Evolutionary conservation across 2,113 vertebrate species (phyloP).

Genomic region (Otus sunia): DNA sequence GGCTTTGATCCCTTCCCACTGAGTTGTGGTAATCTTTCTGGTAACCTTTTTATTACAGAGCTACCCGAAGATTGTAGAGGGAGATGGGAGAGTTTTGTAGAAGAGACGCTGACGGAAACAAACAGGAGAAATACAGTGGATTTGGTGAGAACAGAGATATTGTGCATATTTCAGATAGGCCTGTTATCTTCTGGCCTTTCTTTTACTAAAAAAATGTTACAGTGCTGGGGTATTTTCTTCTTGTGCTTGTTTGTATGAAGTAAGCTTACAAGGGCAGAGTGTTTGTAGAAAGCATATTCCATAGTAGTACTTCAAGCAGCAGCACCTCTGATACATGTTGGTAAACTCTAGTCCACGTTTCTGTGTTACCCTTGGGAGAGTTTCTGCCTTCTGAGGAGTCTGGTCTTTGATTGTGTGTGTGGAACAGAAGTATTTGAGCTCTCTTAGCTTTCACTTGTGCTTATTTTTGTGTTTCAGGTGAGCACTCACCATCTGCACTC

Average conservation of each 20-base stretch:
- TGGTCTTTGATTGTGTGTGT: neutral
- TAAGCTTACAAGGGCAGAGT: neutral
- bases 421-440: fast-evolving
- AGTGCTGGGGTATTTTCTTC: fast-evolving
- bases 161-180: neutral
- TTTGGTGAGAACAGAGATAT: slow-evolving; percentile 75
- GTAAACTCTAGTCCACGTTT: neutral
- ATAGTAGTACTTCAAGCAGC: neutral
- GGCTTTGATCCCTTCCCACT: neutral
- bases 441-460: neutral
- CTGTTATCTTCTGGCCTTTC: neutral
- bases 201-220: fast-evolving
- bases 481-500: slow-evolving; percentile 95
- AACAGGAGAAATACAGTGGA: slow-evolving; percentile 93
- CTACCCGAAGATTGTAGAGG: slow-evolving; percentile 93
- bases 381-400: neutral
- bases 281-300: neutral
- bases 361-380: fast-evolving
- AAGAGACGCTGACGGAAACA: slow-evolving; percentile 89
- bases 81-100: slow-evolving; percentile 95
- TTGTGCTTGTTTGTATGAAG: neutral
- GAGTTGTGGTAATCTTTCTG: neutral
- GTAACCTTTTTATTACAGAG: slow-evolving; percentile 67
- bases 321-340: fast-evolving
- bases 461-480: slow-evolving; percentile 75